Evolutionary conservation across 2,113 vertebrate genomes (phyloP), one percentile per base, ranked within the genome.

Genomic region (Penelope pileata): DNA sequence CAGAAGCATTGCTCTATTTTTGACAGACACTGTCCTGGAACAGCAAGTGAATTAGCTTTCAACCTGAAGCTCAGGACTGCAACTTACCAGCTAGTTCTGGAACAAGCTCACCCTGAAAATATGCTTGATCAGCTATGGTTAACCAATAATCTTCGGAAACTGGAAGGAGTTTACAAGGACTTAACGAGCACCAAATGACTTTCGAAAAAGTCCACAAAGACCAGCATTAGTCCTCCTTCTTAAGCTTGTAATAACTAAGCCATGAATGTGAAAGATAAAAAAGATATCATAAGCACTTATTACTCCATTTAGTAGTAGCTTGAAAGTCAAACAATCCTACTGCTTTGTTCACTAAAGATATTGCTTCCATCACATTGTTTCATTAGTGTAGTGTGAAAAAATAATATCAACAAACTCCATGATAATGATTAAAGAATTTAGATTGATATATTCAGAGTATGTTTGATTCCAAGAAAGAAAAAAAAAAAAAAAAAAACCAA

Each of bases 1-100:
- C 69, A 87, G 89, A 90, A 85, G 82, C 87, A 93, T 48, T 50
- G 48, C 78, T 94, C 84, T 93, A 6, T 87, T 93, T 96, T 69
- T 87, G 82, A 91, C 62, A 88, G 75, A 62, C 30, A 1, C 89
- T 94, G 83, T 63, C 22, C 36, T 68, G 66, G 88, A 93, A 93
- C 81, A 95, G 58, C 0, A 0, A 93, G 58, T 38, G 58, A 91
- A 94, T 82, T 73, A 0, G 4, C 60, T 94, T 95, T 89, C 6
- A 7, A 84, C 81, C 86, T 38, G 83, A 74, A 82, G 77, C 53
- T 66, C 58, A 64, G 0, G 3, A 87, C 77, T 68, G 53, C 86
- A 59, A 21, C 70, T 93, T 85, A 92, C 62, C 58, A 92, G 72
- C 74, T 85, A 76, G 86, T 76, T 94, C 92, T 88, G 80, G 80